Conservation (phyloP, 2,888 invertebrate genomes). For the Seira ritae region DNA sequence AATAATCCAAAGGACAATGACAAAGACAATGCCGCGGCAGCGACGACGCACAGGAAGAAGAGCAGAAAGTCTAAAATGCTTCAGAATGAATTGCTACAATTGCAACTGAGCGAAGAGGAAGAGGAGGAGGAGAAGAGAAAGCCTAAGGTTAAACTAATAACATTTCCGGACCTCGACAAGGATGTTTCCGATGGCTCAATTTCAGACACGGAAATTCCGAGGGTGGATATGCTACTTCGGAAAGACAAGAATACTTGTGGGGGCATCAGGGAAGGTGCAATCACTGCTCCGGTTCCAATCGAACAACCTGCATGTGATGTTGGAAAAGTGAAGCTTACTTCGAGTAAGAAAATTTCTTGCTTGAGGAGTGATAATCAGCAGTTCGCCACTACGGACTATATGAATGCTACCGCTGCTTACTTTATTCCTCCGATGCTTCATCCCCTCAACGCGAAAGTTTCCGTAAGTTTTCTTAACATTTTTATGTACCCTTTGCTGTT, state of each 20-base stretch:
- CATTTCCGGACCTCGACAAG: not conserved
- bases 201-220: slow-evolving; percentile 33
- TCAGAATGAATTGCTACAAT: not conserved
- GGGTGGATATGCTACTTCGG: not conserved
- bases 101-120: not conserved
- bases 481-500: no score
- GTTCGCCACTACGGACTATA: slow-evolving; percentile 35
- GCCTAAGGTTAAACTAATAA: not conserved
- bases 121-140: slow-evolving; percentile 14
- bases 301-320: not conserved
- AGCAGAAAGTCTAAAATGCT: not conserved
- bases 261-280: not conserved
- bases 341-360: slow-evolving; percentile 26
- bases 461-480: slow-evolving; percentile 1
- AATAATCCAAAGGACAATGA: no score
- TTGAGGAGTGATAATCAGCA: slow-evolving; percentile 28
- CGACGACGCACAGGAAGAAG: not conserved
- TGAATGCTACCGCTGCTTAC: not conserved
- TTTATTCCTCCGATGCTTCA: slow-evolving; percentile 31
- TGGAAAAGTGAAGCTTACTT: not conserved
- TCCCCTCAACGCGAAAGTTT: slow-evolving; percentile 31
- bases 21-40: not conserved
- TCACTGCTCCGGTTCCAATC: not conserved
- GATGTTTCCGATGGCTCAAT: slow-evolving; percentile 28
- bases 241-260: not conserved